A percentile compares a stretch with the other conserved stretches of the same genome.
Evolutionary conservation across 2,113 vertebrate genomes (phyloP).

Genomic region (Sakesphorus luctuosus): DNA sequence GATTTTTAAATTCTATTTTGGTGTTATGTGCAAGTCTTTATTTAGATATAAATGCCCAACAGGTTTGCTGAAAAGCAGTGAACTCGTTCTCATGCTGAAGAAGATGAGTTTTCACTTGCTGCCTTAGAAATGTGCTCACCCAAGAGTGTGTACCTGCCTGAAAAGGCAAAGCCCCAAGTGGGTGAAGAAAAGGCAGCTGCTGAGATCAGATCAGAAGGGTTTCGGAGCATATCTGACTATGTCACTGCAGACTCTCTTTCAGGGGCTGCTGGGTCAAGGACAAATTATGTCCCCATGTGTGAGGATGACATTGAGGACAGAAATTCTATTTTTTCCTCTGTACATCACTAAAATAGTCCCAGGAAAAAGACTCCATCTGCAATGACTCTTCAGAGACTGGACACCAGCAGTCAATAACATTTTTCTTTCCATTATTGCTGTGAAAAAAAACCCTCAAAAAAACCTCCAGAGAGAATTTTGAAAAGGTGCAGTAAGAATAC

Average conservation of each 20-base stretch:
- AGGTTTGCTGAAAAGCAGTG: neutral
- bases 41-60: neutral
- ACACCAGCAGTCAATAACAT: neutral
- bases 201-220: neutral
- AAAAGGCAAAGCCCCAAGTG: neutral
- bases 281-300: neutral
- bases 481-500: neutral
- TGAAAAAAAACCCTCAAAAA: neutral
- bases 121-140: neutral
- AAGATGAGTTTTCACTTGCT: neutral
- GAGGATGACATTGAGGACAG: neutral
- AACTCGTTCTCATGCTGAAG: neutral
- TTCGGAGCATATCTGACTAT: accelerated
- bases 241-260: neutral
- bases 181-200: neutral
- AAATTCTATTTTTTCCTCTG: neutral
- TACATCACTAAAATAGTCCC: neutral
- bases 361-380: neutral
- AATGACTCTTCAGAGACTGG: neutral
- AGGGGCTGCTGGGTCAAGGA: neutral
- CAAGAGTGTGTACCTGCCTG: neutral
- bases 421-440: neutral
- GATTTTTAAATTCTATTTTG: neutral
- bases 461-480: neutral
- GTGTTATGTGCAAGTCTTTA: neutral